phyloP scores from a whole-genome alignment of 2,797 vertebrate species.

The Ceyx erithaca region DNA sequence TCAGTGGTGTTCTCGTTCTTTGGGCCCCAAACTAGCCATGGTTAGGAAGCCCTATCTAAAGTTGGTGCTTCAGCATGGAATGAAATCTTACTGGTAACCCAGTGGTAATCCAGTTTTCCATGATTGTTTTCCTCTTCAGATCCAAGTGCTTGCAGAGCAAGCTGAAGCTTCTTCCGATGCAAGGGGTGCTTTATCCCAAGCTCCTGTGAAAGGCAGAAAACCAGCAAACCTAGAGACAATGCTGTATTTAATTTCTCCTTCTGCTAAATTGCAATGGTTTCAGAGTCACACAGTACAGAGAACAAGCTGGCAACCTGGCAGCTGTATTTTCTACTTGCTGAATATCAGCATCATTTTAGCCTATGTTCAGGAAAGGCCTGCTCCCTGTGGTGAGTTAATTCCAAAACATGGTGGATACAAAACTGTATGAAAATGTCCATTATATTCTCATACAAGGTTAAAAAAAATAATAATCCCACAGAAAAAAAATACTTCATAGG shows the following conservation, averaged over 20 bases:
- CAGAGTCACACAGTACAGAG: background rate
- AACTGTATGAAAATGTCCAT: background rate
- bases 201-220: constrained; percentile 81
- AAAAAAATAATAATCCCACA: background rate
- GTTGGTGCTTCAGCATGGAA: background rate
- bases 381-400: background rate
- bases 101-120: constrained; percentile 95
- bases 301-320: background rate
- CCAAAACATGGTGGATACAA: background rate
- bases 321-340: background rate
- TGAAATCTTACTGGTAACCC: constrained; percentile 92
- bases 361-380: background rate
- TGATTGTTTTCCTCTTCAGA: constrained; percentile 96
- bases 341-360: background rate
- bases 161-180: constrained; percentile 96
- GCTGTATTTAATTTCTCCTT: background rate
- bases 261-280: background rate
- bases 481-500: background rate
- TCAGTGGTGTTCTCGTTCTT: background rate
- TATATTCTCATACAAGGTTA: background rate
- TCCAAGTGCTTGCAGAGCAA: constrained; percentile 93
- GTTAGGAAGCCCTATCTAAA: background rate
- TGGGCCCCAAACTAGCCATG: background rate
- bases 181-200: constrained; percentile 93
- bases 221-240: background rate